These are phyloP conservation scores for Microdon myrmicae DNA, from an alignment of 2,888 invertebrate species.

Conservation along the genomic window DNA sequence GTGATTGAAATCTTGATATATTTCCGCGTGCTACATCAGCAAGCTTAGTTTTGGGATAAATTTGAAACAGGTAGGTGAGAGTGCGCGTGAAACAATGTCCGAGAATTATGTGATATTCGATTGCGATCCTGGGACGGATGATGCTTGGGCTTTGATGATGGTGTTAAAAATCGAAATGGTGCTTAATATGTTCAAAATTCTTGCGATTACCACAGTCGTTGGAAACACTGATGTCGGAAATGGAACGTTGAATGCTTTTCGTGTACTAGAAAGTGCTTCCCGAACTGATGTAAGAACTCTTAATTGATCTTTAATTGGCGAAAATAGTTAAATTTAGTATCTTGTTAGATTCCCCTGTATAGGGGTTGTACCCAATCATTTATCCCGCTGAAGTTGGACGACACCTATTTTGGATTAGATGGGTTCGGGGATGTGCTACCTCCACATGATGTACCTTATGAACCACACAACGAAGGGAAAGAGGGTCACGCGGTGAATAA, in stretches of 20 bases:
- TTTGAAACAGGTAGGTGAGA: neutral
- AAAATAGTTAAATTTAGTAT: neutral
- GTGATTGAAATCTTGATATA: too few relatives aligned
- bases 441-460: constrained; percentile 63
- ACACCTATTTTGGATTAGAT: constrained; percentile 71
- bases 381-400: constrained; percentile 56
- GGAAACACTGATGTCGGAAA: constrained; percentile 78
- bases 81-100: constrained; percentile 13
- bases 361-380: constrained; percentile 55
- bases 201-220: constrained; percentile 77
- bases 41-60: too few relatives aligned
- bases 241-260: constrained; percentile 75
- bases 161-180: constrained; percentile 68
- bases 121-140: constrained; percentile 72
- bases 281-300: constrained; percentile 71
- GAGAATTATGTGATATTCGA: constrained; percentile 68
- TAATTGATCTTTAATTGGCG: too few relatives aligned
- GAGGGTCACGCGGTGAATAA: constrained; percentile 70
- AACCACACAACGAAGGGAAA: neutral
- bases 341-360: constrained; percentile 54
- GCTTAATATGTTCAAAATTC: constrained; percentile 59
- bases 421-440: constrained; percentile 75
- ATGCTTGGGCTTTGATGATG: constrained; percentile 72
- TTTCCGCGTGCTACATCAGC: too few relatives aligned
- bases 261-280: constrained; percentile 71